Base-by-base conservation (phyloP, 2,113 vertebrate genomes). In the Phylloscopus whistleri region DNA sequence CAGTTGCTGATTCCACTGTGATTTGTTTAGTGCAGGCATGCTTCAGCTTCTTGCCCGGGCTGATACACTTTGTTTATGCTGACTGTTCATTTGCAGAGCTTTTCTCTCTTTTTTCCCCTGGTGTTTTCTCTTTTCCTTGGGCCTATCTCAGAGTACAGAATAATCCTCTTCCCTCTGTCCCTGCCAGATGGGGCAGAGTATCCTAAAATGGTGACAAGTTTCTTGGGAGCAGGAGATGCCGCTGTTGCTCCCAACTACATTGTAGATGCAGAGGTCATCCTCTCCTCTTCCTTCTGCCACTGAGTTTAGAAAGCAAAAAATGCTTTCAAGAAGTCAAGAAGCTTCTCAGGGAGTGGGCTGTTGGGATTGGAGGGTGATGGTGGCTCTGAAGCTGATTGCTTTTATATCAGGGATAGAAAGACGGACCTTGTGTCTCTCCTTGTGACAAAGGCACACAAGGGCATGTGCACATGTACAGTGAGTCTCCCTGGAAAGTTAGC, bases 1-100 rank as follows among this genome's bases (percentile, higher is more conserved):
- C 97, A 98, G 84, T 98, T 97, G 97, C 95, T 97, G 97, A 97
- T 97, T 98, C 97, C 81, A 75, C 84, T 16, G 35, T 95, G 97
- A 97, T 98, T 97, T 96, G 94, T 98, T 97, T 97, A 97, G 92
- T 73, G 85, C 96, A 96, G 93, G 97, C 94, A 68, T 95, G 92
- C 82, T 20, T 94, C 79, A 3, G 94, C 95, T 95, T 95, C 94
- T 97, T 95, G 90, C 93, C 95, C 97, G 88, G 94, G 84, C 74
- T 94, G 90, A 94, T 95, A 94, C 68, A 77, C 84, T 97, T 97
- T 97, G 96, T 97, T 98, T 97, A 93, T 93, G 89, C 87, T 88
- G 94, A 96, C 96, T 96, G 93, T 92, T 96, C 96, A 93, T 97
- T 97, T 97, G 49, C 93, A 93, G 87, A 77, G 63, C 70, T 90